phyloP scores from a whole-genome alignment of 2,888 invertebrate species.

The Stictocephala bisonia region DNA sequence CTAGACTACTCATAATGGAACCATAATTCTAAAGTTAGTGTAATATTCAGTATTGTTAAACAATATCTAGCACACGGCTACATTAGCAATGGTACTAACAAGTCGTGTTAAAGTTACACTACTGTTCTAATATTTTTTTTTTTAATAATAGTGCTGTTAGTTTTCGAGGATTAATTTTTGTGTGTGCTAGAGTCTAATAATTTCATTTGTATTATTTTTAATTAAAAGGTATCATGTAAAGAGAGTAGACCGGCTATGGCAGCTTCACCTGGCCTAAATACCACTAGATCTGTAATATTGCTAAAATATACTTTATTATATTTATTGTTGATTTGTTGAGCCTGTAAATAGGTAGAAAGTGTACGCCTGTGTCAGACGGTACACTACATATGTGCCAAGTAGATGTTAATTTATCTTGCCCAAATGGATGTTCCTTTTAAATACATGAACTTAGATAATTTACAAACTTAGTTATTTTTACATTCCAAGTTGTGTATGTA shows the following conservation, averaged over 20 bases:
- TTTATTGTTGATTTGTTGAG: conserved; percentile 34
- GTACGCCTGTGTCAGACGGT: conserved; percentile 19
- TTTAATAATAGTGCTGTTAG: neutral
- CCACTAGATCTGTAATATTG: conserved; percentile 16
- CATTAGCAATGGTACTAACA: too few relatives aligned
- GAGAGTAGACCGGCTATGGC: neutral
- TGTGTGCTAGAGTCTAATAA: neutral
- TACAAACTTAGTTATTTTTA: conserved; percentile 37
- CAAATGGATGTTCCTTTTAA: conserved; percentile 37
- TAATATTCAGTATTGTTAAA: too few relatives aligned
- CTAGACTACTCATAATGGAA: too few relatives aligned
- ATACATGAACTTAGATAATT: conserved; percentile 14
- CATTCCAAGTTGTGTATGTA: conserved; percentile 22
- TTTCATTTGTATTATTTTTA: too few relatives aligned
- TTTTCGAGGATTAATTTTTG: neutral
- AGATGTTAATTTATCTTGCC: conserved; percentile 29
- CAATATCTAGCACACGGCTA: too few relatives aligned
- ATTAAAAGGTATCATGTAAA: neutral
- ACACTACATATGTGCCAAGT: conserved; percentile 35
- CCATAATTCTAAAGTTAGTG: too few relatives aligned
- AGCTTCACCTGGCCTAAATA: conserved; percentile 1
- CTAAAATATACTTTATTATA: conserved; percentile 14
- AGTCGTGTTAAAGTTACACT: too few relatives aligned
- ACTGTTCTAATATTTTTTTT: too few relatives aligned
- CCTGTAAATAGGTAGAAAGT: conserved; percentile 12